Conservation (phyloP, 2,113 vertebrate genomes). For the Atlantisia rogersi region DNA sequence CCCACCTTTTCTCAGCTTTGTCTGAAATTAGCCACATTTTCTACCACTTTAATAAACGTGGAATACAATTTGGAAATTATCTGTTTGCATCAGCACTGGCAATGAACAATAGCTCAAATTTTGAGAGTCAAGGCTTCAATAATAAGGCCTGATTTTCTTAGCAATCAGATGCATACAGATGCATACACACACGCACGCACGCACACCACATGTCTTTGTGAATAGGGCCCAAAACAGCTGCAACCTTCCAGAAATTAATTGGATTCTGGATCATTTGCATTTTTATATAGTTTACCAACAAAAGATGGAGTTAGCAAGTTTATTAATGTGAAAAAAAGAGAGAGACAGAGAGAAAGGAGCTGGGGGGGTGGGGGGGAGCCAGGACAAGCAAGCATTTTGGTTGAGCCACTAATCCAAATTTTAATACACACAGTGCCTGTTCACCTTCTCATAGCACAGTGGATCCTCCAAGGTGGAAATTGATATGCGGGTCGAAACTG, state of each 20-base stretch:
- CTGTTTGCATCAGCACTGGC: conserved; percentile 18
- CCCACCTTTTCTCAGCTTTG: conserved; percentile 39
- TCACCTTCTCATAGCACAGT: conserved; percentile 18
- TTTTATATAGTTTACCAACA: conserved; percentile 76
- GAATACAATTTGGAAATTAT: conserved; percentile 54
- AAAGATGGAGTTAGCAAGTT: conserved; percentile 70
- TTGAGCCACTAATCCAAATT: conserved; percentile 31
- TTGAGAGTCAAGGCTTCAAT: conserved; percentile 50
- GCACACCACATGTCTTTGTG: conserved; percentile 50
- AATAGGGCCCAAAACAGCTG: conserved; percentile 70
- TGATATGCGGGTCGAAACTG: conserved; percentile 46
- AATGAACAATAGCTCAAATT: conserved; percentile 47
- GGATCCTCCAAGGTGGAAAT: conserved; percentile 44
- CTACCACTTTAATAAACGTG: conserved; percentile 37
- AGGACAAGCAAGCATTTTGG: not conserved
- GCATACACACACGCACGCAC: not conserved
- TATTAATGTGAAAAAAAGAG: conserved; percentile 60
- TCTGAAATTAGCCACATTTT: conserved; percentile 68
- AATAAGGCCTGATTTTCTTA: conserved; percentile 72
- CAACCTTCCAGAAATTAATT: conserved; percentile 75
- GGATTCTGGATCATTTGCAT: conserved; percentile 77
- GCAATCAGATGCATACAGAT: conserved; percentile 29
- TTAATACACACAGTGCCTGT: not conserved
- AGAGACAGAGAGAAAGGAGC: not conserved
- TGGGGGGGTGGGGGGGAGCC: not conserved